These are phyloP conservation scores for Tethea ocularis DNA, from an alignment of 2,888 invertebrate species.

Conservation along the genomic window DNA sequence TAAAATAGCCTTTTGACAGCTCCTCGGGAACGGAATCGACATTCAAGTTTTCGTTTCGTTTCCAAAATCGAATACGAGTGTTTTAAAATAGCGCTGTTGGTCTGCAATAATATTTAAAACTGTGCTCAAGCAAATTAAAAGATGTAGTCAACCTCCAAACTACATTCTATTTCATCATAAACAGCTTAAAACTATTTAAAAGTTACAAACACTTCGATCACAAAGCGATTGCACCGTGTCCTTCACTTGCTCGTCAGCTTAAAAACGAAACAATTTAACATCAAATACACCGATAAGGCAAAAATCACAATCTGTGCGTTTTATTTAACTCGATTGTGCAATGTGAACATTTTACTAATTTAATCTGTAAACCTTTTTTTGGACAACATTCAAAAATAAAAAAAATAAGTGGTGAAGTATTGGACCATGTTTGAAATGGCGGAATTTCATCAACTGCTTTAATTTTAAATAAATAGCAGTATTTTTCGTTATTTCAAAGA, in stretches of 20 bases:
- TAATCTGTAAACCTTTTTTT: constrained; percentile 9
- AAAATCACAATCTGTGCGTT: constrained; percentile 66
- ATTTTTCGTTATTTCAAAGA: too few species aligned
- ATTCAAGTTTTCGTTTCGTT: too few species aligned
- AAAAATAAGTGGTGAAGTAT: too few species aligned
- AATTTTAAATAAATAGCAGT: too few species aligned
- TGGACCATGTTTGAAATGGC: too few species aligned
- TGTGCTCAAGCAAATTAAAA: constrained; percentile 6
- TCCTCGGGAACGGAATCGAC: too few species aligned
- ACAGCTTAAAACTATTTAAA: constrained; percentile 47
- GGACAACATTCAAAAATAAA: too few species aligned
- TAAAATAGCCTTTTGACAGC: too few species aligned
- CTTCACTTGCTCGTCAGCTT: constrained; percentile 27
- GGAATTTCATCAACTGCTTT: too few species aligned
- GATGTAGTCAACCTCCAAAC: constrained; percentile 10
- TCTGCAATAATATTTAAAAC: neutral
- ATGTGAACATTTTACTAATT: constrained; percentile 11
- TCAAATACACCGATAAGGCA: constrained; percentile 65
- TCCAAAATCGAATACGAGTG: too few species aligned
- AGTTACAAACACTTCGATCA: constrained; percentile 50
- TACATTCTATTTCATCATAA: constrained; percentile 14
- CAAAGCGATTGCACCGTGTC: constrained; percentile 55
- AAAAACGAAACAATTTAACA: constrained; percentile 46
- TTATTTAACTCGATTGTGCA: constrained; percentile 35
- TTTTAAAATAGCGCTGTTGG: too few species aligned